Evolutionary conservation across 2,888 invertebrate genomes (phyloP), one percentile per base, ranked within the genome.

Genomic region (Sphinx pinastri): DNA sequence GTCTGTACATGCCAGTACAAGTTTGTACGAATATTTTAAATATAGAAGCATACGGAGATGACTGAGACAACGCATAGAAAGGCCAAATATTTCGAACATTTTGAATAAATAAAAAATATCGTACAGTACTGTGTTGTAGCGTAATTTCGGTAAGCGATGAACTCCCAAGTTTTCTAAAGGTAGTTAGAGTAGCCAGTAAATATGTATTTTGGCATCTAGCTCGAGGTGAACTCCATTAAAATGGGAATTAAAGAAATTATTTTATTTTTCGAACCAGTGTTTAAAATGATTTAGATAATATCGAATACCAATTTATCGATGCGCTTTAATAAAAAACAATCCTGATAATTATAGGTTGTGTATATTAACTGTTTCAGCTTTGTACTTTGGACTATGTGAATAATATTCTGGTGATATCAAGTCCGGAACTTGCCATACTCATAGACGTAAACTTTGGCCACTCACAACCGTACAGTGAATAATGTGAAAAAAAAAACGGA

Each of bases 401-500:
- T 82, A 78, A 25, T 80, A 78, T 76, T 73, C 75, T 78, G 19
- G 75, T 77, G 73, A 76, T 75, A 75, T 55, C 3, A 16, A 73
- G 71, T 76, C 72, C 71, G 11, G 57, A 58, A 19, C 74, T 72
- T 75, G 63, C 63, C 63, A 63, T 63, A 49, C 47, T 5, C 6
- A 16, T 47, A 19, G 19, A 19, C 19, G 19, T 55, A 51, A 13
- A 38, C 38, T 38, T 38, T 38, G 38, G 38, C 8, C 38, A 38
- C 8, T 38, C 38, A 38, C 6, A 38, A 38, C 5, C 38, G 4
- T 25, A 25, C 25, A 25, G 25, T 25, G 25, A n/a, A n/a, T n/a
- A n/a, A n/a, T n/a, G n/a, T n/a, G n/a, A n/a, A n/a, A n/a, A n/a
- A n/a, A n/a, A n/a, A n/a, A n/a, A n/a, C n/a, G n/a, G n/a, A n/a